Percentiles rank a stretch among this genome's conserved stretches.
phyloP scores from a whole-genome alignment of 2,113 vertebrate genomes.

The Stegastes partitus region DNA sequence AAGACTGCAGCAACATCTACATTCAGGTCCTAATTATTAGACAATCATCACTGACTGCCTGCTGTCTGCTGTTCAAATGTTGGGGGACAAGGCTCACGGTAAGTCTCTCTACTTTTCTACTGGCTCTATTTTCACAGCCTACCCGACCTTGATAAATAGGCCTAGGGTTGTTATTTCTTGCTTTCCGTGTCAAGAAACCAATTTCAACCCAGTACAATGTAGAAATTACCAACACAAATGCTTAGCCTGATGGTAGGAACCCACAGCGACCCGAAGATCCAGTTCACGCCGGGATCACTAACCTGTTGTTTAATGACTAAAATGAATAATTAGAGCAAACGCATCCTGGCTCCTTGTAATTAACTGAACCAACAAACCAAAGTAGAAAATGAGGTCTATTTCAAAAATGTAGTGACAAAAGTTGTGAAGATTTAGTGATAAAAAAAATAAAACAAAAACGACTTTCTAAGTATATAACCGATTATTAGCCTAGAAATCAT shows the following conservation, averaged over 20 bases:
- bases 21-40: conserved; percentile 26
- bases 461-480: no score
- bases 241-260: not conserved
- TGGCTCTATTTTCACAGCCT: not conserved
- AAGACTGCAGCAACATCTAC: conserved; percentile 49
- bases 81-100: conserved; percentile 84
- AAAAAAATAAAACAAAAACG: no score
- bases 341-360: no score
- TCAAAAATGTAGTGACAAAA: no score
- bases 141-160: not conserved
- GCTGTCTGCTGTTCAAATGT: conserved; percentile 62
- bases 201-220: not conserved
- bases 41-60: conserved; percentile 47
- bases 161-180: not conserved
- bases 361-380: no score
- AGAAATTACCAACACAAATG: no score
- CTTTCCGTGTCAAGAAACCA: not conserved
- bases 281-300: not conserved
- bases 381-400: no score
- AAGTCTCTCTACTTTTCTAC: conserved; percentile 37
- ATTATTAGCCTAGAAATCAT: no score
- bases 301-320: not conserved
- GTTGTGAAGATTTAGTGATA: no score
- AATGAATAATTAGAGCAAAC: not conserved
- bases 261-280: fast-evolving